Base-by-base conservation (phyloP, 37 sponge, comb jelly and placozoan species). In the Halichondria panicea region DNA sequence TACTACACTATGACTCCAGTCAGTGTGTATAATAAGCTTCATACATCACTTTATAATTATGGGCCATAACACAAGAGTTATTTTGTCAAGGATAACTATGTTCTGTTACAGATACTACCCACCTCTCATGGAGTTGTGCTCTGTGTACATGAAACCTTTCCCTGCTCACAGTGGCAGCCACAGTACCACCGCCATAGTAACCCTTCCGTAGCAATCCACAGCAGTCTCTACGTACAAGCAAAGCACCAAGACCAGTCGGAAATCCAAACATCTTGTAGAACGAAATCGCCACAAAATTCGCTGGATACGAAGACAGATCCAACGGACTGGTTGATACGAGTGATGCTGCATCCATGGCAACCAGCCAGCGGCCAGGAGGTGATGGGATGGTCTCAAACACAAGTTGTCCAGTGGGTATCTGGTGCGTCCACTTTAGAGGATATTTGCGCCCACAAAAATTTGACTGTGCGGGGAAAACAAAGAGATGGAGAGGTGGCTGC, bases 221-320 rank as follows among this genome's bases (percentile, higher is more conserved):
- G 12, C 62, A 12, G 45, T 96, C 92, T 12, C 21, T 81, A 28
- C 92, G 44, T 12, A 96, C 92, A 45, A 96, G 40, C 66, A 96
- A 62, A 0, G 94, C 94, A 6, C 97, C 97, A 18, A 96, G 83
- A 0, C 97, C 97, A 43, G 97, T 94, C 12, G 97, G 97, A 65
- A 76, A 96, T 2, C 97, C 97, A 78, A 96, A 91, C 68, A 94
- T 82, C 71, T 96, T 96, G 95, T 96, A 96, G 66, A 96, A 94
- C 1, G 97, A 96, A 19, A 96, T 44, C 1, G 86, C 55, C 36
- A 96, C 85, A 87, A 96, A 96, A 55, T 96, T 72, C 11, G 95
- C 85, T 25, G 66, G 82, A 60, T 74, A 34, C 22, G 22, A 22
- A 11, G 86, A 61, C 55, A 96, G 85, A 53, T 94, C 89, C 5